These are phyloP conservation scores for Pangasius mekongensis DNA, from an alignment of 2,797 vertebrate species.

Conservation along the genomic window DNA sequence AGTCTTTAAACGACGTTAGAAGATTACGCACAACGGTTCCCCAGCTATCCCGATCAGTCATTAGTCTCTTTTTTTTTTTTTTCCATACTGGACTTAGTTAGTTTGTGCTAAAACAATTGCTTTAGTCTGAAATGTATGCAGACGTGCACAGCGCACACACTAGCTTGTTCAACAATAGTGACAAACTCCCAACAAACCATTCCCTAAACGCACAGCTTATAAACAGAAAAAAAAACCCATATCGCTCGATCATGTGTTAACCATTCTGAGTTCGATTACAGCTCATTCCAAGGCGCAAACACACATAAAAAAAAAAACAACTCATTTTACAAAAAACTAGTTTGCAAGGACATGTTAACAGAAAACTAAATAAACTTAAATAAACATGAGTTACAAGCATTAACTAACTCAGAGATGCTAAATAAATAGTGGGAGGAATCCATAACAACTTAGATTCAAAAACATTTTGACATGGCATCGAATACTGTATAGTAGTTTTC, in stretches of 20 bases:
- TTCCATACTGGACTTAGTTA: slow-evolving; percentile 10
- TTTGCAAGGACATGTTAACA: neutral
- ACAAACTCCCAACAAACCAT: neutral
- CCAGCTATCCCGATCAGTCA: neutral
- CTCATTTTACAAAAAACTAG: neutral
- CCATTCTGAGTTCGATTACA: no score
- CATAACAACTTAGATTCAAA: slow-evolving; percentile 16
- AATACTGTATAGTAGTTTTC: slow-evolving; percentile 17
- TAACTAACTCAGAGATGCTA: neutral
- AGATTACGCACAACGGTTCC: neutral
- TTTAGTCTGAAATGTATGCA: neutral
- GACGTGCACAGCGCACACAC: slow-evolving; percentile 33
- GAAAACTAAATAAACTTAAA: neutral
- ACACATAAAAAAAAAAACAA: neutral
- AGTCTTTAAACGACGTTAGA: slow-evolving; percentile 1
- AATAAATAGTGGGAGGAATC: slow-evolving; percentile 1
- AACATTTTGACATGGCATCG: slow-evolving; percentile 36
- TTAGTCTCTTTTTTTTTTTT: neutral
- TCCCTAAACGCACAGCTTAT: neutral
- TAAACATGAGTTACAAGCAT: neutral
- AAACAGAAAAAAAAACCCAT: neutral
- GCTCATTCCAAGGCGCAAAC: neutral
- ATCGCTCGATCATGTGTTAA: neutral
- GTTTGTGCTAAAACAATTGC: slow-evolving; percentile 4
- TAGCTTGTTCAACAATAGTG: neutral